A percentile compares a stretch with the other conserved stretches of the same genome.
These are phyloP conservation scores for Herpailurus yagouaroundi DNA, from an alignment of 2,113 vertebrate species.

Conservation along the genomic window DNA sequence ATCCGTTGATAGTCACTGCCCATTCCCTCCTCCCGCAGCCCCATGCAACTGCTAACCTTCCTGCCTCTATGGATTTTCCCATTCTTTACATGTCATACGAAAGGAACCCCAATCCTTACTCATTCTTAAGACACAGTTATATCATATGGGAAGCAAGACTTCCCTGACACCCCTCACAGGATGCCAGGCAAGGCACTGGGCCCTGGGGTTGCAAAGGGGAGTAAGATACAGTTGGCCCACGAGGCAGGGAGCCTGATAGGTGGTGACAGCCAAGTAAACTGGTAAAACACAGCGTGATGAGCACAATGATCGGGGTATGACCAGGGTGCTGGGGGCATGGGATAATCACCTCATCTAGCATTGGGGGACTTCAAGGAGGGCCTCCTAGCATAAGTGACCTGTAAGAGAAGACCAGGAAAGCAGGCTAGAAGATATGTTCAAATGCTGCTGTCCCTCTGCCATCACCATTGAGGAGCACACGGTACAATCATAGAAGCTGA, in stretches of 20 bases:
- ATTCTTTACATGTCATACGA: neutral
- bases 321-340: neutral
- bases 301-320: rapidly evolving
- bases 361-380: neutral
- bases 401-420: neutral
- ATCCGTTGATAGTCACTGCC: neutral
- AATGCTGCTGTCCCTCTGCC: too few relatives aligned
- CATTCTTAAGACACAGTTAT: neutral
- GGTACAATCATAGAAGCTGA: rapidly evolving
- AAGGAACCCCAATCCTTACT: neutral
- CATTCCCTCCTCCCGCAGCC: neutral
- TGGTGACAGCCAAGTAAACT: neutral
- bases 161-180: neutral
- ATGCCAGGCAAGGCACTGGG: neutral
- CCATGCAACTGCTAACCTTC: neutral
- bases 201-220: neutral
- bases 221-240: neutral
- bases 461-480: neutral
- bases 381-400: neutral
- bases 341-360: neutral
- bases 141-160: neutral
- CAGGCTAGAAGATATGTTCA: neutral
- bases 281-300: neutral
- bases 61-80: neutral
- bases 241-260: neutral